These are phyloP conservation scores for Metridium senile DNA, from an alignment of 92 coral and sea anemone genomes.

Conservation along the genomic window DNA sequence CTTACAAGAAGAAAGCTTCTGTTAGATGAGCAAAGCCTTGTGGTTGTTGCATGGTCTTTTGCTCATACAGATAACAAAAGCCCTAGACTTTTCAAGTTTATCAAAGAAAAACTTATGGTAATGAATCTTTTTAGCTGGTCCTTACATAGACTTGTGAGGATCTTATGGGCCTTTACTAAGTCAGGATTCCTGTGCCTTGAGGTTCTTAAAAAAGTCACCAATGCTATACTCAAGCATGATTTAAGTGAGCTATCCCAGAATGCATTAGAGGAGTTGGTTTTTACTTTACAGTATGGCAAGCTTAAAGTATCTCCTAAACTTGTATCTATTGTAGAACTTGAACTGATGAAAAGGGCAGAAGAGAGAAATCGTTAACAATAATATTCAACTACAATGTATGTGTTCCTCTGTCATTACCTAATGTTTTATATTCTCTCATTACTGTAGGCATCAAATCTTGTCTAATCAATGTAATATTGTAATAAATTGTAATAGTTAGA, in stretches of 20 bases:
- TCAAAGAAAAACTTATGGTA: slow-evolving; percentile 38
- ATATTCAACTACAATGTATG: neutral
- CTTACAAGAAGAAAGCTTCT: slow-evolving; percentile 26
- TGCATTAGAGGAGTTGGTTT: slow-evolving; percentile 65
- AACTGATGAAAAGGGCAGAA: slow-evolving; percentile 72
- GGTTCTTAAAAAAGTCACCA: slow-evolving; percentile 45
- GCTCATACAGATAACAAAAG: slow-evolving; percentile 68
- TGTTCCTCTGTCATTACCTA: too few relatives aligned
- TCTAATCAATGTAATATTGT: too few relatives aligned
- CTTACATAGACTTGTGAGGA: slow-evolving; percentile 49
- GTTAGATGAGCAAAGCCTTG: slow-evolving; percentile 62
- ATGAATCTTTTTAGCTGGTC: slow-evolving; percentile 43
- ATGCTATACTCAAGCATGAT: slow-evolving; percentile 45
- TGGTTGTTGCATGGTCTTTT: slow-evolving; percentile 64
- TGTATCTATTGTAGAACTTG: slow-evolving; percentile 70
- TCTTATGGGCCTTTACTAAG: slow-evolving; percentile 67
- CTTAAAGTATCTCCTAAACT: slow-evolving; percentile 54
- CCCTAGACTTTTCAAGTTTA: slow-evolving; percentile 43
- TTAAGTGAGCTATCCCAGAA: slow-evolving; percentile 47
- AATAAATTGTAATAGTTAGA: too few relatives aligned
- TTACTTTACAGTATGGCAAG: slow-evolving; percentile 46
- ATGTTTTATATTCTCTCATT: too few relatives aligned
- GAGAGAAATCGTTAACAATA: neutral
- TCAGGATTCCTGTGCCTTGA: slow-evolving; percentile 46
- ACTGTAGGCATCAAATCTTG: too few relatives aligned